Evolutionary conservation across 2,888 invertebrate species (phyloP), one percentile per base, ranked within the genome.

Genomic region (Ischnura elegans): DNA sequence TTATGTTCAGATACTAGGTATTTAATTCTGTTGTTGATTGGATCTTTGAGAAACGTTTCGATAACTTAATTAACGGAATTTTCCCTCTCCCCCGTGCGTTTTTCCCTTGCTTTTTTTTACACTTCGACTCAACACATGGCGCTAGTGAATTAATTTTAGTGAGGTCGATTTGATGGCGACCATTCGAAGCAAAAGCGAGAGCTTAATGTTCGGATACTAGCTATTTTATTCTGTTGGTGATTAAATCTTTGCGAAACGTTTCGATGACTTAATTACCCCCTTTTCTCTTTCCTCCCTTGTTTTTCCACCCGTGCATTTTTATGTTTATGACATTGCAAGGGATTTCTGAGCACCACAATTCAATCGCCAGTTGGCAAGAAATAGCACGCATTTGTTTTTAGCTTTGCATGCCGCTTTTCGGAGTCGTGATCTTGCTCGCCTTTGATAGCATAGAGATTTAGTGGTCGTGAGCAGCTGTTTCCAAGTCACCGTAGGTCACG

Each of bases 351-450:
- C 19, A 3, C 6, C n/a, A n/a, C 21, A 3, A n/a, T 61, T 61
- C n/a, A n/a, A 61, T n/a, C n/a, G 61, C 10, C n/a, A 51, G 61
- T n/a, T 2, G 10, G n/a, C 8, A 61, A n/a, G n/a, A 61, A 61
- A 0, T n/a, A 61, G 61, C 10, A n/a, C n/a, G 0, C n/a, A 25
- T n/a, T 6, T n/a, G n/a, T 61, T 61, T n/a, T 61, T 61, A 61
- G 61, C 21, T 6, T 4, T 61, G 61, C 61, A n/a, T n/a, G 61
- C 4, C n/a, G 61, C n/a, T 19, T 51, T 51, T 51, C 51, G 51
- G 51, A 51, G 61, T 61, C 55, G 61, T 61, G 61, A 61, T 25
- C 61, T 61, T n/a, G n/a, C 61, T 61, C 61, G n/a, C 61, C 61
- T 61, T n/a, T 61, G 61, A 61, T 61, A n/a, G n/a, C 8, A 61